Conservation (phyloP, 2,113 vertebrate genomes). For the Acinonyx jubatus region DNA sequence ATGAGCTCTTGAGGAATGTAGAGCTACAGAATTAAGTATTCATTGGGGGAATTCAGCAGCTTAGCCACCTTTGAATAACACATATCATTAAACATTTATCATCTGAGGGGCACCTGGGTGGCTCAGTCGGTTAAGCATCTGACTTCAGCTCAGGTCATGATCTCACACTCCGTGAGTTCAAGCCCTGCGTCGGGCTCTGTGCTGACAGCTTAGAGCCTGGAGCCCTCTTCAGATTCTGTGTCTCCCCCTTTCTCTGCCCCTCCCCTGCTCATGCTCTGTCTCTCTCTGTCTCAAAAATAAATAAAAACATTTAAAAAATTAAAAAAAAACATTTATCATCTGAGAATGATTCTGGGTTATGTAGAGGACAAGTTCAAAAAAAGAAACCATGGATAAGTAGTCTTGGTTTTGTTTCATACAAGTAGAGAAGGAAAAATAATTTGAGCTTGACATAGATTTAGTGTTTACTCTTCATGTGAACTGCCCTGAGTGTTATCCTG, state of each 20-base stretch:
- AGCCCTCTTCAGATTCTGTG: no score
- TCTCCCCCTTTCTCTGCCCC: no score
- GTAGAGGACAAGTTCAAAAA: not conserved
- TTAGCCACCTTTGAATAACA: slow-evolving; percentile 4
- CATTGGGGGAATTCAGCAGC: not conserved
- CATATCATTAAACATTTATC: slow-evolving; percentile 30
- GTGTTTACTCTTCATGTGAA: not conserved
- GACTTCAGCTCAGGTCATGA: no score
- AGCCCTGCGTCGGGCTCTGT: no score
- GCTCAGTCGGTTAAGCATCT: no score
- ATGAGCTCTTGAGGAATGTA: slow-evolving; percentile 1
- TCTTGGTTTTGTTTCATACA: not conserved
- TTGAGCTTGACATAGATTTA: not conserved
- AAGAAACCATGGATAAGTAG: not conserved
- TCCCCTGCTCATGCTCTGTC: no score
- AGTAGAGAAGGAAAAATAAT: not conserved
- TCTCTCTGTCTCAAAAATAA: no score
- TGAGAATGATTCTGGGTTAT: not conserved
- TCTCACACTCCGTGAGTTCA: no score
- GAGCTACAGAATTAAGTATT: slow-evolving; percentile 9
- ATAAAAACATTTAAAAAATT: no score
- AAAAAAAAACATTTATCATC: slow-evolving; percentile 25
- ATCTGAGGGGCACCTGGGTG: not conserved
- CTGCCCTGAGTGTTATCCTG: not conserved
- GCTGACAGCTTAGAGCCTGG: no score